A percentile compares a stretch with the other conserved stretches of the same genome.
Evolutionary conservation across 2,888 invertebrate species (phyloP).

Genomic region (Drosophila seclusa): DNA sequence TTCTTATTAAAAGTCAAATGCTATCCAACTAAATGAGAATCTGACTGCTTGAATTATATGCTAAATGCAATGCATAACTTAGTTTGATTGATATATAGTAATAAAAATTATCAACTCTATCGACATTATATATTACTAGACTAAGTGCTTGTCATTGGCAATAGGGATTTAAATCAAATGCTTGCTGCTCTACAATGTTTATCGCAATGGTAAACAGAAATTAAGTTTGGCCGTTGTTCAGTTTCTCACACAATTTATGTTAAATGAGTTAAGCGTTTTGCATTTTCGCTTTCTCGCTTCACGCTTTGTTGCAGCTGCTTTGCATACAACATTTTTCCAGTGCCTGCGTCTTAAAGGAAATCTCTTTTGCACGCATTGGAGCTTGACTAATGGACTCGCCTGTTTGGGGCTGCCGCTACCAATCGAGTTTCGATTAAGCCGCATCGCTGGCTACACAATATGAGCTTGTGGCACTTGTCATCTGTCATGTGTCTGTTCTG

Average conservation of each 20-base stretch:
- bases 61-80: not conserved
- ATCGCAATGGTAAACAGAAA: not conserved
- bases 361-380: constrained; percentile 1
- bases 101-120: not conserved
- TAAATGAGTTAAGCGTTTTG: constrained; percentile 49
- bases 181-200: constrained; percentile 8
- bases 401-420: constrained; percentile 26
- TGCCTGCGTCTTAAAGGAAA: constrained; percentile 13
- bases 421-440: constrained; percentile 60
- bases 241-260: constrained; percentile 35
- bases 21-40: not conserved
- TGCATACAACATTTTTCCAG: constrained; percentile 49
- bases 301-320: constrained; percentile 64
- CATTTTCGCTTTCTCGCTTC: constrained; percentile 50
- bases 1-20: not conserved
- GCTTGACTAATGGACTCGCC: constrained; percentile 31
- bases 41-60: not conserved
- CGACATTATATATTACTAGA: too few relatives aligned
- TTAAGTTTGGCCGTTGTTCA: not conserved
- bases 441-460: constrained; percentile 44
- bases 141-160: constrained; percentile 5
- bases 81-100: not conserved
- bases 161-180: not conserved
- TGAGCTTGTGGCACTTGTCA: constrained; percentile 56
- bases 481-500: constrained; percentile 30